These are phyloP conservation scores for Cygnus buccinator DNA, from an alignment of 2,113 vertebrate species.

Conservation along the genomic window DNA sequence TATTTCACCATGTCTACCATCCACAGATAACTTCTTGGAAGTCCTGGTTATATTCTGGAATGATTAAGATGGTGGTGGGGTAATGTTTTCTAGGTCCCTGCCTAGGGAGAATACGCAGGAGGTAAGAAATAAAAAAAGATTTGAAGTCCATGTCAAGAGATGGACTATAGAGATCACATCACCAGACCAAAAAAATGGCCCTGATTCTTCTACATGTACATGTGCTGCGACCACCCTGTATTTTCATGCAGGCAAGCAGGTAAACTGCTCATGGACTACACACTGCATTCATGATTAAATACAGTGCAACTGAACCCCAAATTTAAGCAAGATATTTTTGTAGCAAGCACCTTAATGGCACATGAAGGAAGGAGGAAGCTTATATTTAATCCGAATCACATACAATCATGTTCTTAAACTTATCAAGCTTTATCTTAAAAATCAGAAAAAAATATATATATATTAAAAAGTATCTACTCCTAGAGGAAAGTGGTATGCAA, in stretches of 20 bases:
- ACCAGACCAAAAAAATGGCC: neutral
- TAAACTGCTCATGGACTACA: neutral
- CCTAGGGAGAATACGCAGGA: neutral
- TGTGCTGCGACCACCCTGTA: neutral
- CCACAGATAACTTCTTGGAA: neutral
- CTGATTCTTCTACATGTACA: neutral
- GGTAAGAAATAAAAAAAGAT: neutral
- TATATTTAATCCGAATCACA: neutral
- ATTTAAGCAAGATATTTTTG: neutral
- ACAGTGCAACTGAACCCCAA: neutral
- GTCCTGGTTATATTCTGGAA: neutral
- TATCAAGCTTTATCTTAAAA: neutral
- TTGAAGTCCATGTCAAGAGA: neutral
- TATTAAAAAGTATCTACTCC: neutral
- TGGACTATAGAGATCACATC: neutral
- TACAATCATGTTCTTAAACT: neutral
- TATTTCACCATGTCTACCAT: neutral
- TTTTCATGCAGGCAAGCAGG: neutral
- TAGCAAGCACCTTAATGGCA: neutral
- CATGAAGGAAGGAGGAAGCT: neutral
- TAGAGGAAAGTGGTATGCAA: neutral
- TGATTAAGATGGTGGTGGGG: neutral
- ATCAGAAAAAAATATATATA: neutral
- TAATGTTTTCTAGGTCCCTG: neutral
- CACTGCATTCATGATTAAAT: neutral